phyloP scores from a whole-genome alignment of 2,113 vertebrate species.

The Suricata suricatta region DNA sequence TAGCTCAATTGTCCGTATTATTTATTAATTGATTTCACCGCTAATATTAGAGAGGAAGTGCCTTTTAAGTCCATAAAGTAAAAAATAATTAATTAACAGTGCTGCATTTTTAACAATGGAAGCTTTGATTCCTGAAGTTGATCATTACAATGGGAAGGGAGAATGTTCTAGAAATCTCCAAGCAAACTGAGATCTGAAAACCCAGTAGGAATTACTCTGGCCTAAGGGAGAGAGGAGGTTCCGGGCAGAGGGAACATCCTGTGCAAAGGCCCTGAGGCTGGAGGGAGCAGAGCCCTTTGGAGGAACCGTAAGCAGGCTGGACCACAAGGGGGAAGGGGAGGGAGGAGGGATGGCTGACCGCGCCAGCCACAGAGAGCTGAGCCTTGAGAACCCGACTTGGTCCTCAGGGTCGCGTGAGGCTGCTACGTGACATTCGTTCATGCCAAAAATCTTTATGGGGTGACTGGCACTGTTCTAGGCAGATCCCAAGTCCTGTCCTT shows the following conservation, averaged over 20 bases:
- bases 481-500: neutral
- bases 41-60: slow-evolving; percentile 33
- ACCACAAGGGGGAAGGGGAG: neutral
- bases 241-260: neutral
- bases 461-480: neutral
- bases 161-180: neutral
- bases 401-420: neutral
- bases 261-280: slow-evolving; percentile 18
- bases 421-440: neutral
- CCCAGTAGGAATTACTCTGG: neutral
- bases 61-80: slow-evolving; percentile 48
- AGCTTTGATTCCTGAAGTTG: slow-evolving; percentile 17
- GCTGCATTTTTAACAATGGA: slow-evolving; percentile 1
- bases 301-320: neutral
- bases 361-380: neutral
- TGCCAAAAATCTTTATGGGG: neutral
- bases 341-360: neutral
- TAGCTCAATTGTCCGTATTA: slow-evolving; percentile 49
- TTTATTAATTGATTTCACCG: slow-evolving; percentile 65
- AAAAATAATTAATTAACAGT: slow-evolving; percentile 39
- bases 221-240: neutral
- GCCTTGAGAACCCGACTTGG: neutral
- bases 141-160: neutral
- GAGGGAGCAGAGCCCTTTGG: neutral
- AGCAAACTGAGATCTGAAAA: neutral